These are phyloP conservation scores for Campoletis raptor DNA, from an alignment of 2,888 invertebrate species.

Conservation along the genomic window DNA sequence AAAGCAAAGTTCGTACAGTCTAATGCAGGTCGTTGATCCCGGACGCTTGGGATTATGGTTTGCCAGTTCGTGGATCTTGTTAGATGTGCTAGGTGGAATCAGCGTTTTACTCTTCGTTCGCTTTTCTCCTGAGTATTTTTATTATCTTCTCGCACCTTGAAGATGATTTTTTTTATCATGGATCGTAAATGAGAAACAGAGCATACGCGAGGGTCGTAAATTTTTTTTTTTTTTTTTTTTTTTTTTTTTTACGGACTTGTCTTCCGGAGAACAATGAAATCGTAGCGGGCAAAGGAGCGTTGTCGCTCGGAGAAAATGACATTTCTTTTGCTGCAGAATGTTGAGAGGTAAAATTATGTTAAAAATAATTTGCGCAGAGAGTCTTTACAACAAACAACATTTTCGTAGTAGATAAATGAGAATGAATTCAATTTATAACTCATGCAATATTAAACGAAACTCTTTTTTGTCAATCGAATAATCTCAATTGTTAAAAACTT, in stretches of 20 bases:
- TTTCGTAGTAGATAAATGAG: neutral
- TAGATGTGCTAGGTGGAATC: constrained; percentile 51
- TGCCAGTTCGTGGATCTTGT: constrained; percentile 31
- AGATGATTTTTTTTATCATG: constrained; percentile 24
- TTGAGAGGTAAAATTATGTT: neutral
- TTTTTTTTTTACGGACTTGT: constrained; percentile 50
- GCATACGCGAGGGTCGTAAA: constrained; percentile 32
- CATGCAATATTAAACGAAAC: neutral
- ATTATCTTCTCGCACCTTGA: neutral
- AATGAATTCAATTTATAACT: neutral
- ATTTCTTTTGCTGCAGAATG: neutral
- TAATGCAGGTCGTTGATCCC: constrained; percentile 53
- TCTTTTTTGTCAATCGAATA: neutral
- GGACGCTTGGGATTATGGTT: constrained; percentile 31
- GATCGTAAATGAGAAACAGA: constrained; percentile 53
- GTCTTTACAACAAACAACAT: neutral
- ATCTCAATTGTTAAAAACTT: no score
- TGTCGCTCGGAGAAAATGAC: neutral
- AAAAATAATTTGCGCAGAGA: constrained; percentile 1
- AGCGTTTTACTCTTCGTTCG: constrained; percentile 36
- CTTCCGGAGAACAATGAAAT: constrained; percentile 34
- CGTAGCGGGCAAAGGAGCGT: constrained; percentile 5
- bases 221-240: constrained; percentile 56
- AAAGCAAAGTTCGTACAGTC: constrained; percentile 18
- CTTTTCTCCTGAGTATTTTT: neutral